Evolutionary conservation across 1,140 invertebrate species (phyloP).

Genomic region (Cydia pomonella): DNA sequence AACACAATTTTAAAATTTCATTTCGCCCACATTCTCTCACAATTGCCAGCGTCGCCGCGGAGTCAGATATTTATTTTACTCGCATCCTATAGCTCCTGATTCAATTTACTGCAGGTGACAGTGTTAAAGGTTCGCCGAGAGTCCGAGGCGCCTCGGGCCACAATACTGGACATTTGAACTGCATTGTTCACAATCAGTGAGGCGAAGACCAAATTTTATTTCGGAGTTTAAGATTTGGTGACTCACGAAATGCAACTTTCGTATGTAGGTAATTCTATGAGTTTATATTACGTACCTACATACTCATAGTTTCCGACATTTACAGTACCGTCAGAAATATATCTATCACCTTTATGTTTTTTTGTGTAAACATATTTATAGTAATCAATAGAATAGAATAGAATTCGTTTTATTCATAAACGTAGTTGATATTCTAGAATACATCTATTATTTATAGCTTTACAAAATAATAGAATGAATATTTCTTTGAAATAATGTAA

Average conservation of each 20-base stretch:
- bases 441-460: too few relatives aligned
- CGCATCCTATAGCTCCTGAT: conserved; percentile 28
- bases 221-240: not conserved
- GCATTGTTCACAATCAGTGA: conserved; percentile 23
- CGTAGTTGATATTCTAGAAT: too few relatives aligned
- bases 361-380: too few relatives aligned
- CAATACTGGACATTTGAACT: conserved; percentile 13
- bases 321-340: too few relatives aligned
- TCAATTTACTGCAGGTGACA: conserved; percentile 31
- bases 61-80: conserved; percentile 30
- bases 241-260: not conserved
- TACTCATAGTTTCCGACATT: too few relatives aligned
- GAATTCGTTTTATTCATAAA: too few relatives aligned
- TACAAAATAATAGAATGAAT: too few relatives aligned
- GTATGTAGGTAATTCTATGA: not conserved
- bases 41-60: conserved; percentile 8
- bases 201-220: not conserved
- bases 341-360: too few relatives aligned
- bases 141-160: conserved; percentile 7
- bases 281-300: not conserved
- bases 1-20: conserved; percentile 31
- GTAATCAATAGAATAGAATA: too few relatives aligned
- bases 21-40: conserved; percentile 19
- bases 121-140: conserved; percentile 26
- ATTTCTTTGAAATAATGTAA: too few relatives aligned